Evolutionary conservation across 2,113 vertebrate species (phyloP).

Genomic region (Cephalophus harveyi): DNA sequence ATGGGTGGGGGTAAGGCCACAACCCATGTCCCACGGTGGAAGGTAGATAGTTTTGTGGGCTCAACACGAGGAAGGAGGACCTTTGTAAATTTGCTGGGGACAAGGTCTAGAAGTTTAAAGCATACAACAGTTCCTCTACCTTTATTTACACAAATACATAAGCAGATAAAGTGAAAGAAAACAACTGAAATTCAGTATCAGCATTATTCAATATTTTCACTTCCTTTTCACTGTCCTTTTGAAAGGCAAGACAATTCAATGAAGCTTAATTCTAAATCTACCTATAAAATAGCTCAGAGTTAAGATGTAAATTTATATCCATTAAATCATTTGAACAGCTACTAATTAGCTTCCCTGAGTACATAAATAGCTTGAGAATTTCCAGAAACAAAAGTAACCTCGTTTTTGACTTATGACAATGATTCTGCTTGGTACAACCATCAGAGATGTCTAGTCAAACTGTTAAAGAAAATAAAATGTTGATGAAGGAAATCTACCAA

Average conservation of each 20-base stretch:
- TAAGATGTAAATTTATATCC: background rate
- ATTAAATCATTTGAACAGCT: background rate
- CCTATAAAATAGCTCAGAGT: background rate
- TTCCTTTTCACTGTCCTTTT: background rate
- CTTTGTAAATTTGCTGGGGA: background rate
- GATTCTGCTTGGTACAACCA: background rate
- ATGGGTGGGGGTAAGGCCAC: background rate
- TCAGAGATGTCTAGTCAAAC: background rate
- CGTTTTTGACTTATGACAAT: background rate
- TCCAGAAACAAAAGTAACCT: background rate
- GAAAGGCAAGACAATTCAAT: background rate
- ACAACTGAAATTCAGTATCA: background rate
- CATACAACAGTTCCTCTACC: background rate
- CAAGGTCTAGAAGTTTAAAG: constrained; percentile 19
- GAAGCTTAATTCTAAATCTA: background rate
- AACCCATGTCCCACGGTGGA: background rate
- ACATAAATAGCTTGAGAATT: constrained; percentile 4
- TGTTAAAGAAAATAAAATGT: constrained; percentile 19
- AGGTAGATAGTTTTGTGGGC: background rate
- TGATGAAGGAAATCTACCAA: background rate
- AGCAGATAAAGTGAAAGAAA: background rate
- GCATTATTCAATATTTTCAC: background rate
- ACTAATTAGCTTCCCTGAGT: background rate
- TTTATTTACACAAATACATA: background rate
- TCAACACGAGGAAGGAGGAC: background rate